Evolutionary conservation across 2,797 vertebrate species (phyloP), one percentile per base, ranked within the genome.

Genomic region (Numenius phaeopus): DNA sequence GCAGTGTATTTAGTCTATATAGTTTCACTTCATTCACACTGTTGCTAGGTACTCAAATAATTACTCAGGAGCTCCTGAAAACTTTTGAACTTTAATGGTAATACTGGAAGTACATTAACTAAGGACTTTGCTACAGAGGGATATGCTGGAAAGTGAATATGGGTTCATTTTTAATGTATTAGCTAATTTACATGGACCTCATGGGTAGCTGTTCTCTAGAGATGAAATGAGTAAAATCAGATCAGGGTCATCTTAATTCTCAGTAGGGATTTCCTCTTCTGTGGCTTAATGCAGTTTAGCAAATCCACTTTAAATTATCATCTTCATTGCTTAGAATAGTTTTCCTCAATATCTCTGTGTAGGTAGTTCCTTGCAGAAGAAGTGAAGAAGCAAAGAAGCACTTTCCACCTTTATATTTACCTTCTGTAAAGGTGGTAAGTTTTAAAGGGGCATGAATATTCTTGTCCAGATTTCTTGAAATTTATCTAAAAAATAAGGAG

Each of bases 1-100:
- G 13, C 23, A 39, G 27, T 0, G 1, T 32, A 18, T 75, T 62
- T 49, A 50, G 19, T 30, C 30, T 67, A 8, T 65, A 14, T 0
- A 23, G 39, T n/a, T 83, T 34, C 42, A 64, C 29, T 71, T 77
- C 10, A 32, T 39, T 54, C 34, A n/a, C 65, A 58, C 27, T 11
- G 16, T 39, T 69, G n/a, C 27, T 67, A 23, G 21, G 13, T 72
- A 40, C 46, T 76, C 32, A 26, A 46, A 20, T 22, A 55, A n/a
- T 73, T 39, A 64, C 42, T 71, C 32, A 66, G 30, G 23, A 91
- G 39, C 3, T 67, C 44, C 76, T 73, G 49, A 62, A 87, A 73
- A 32, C 14, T 50, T 79, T 71, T 85, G 64, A 21, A 67, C n/a
- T 59, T 49, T 27, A 67, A 21, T 58, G n/a, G 23, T 42, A 39